These are phyloP conservation scores for Agrypnia vestita DNA, from an alignment of 1,140 invertebrate species.

Conservation along the genomic window DNA sequence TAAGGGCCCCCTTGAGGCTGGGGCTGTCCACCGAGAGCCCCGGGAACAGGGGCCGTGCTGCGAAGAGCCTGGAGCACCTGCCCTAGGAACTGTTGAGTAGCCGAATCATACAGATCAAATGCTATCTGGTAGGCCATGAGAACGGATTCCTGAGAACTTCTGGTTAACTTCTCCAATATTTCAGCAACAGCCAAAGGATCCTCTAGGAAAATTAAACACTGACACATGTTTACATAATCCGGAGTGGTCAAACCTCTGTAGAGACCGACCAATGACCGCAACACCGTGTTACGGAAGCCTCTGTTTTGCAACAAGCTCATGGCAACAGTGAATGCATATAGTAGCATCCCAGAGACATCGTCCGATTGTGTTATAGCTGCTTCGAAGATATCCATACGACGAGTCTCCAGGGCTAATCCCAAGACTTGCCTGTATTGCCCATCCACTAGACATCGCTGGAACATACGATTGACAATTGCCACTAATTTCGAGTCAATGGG, in stretches of 20 bases:
- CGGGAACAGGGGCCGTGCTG: slow-evolving; percentile 88
- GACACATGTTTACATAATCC: slow-evolving; percentile 97
- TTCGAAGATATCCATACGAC: slow-evolving; percentile 96
- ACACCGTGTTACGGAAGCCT: slow-evolving; percentile 91
- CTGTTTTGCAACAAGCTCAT: slow-evolving; percentile 97
- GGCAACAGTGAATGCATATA: slow-evolving; percentile 95
- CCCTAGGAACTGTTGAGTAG: slow-evolving; percentile 97
- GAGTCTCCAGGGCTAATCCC: slow-evolving; percentile 95
- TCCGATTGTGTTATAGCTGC: slow-evolving; percentile 92
- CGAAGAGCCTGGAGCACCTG: slow-evolving; percentile 89
- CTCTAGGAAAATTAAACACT: slow-evolving; percentile 97
- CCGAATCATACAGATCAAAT: slow-evolving; percentile 99
- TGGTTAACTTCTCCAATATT: slow-evolving; percentile 90
- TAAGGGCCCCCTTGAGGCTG: slow-evolving; percentile 77
- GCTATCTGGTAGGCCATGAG: slow-evolving; percentile 99
- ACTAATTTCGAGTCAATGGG: slow-evolving; percentile 93
- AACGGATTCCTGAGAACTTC: slow-evolving; percentile 80
- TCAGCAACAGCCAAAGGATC: slow-evolving; percentile 93
- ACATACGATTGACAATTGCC: slow-evolving; percentile 97
- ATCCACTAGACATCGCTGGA: slow-evolving; percentile 95
- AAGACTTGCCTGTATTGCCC: slow-evolving; percentile 94
- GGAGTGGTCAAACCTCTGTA: slow-evolving; percentile 90
- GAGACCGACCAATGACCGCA: slow-evolving; percentile 90
- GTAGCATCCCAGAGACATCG: slow-evolving; percentile 91
- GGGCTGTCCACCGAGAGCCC: slow-evolving; percentile 80